Evolutionary conservation across 30 jellyfish, hydroid and myxozoan species (phyloP), one percentile per base, ranked within the genome.

Genomic region (Hydractinia symbiolongicarpus): DNA sequence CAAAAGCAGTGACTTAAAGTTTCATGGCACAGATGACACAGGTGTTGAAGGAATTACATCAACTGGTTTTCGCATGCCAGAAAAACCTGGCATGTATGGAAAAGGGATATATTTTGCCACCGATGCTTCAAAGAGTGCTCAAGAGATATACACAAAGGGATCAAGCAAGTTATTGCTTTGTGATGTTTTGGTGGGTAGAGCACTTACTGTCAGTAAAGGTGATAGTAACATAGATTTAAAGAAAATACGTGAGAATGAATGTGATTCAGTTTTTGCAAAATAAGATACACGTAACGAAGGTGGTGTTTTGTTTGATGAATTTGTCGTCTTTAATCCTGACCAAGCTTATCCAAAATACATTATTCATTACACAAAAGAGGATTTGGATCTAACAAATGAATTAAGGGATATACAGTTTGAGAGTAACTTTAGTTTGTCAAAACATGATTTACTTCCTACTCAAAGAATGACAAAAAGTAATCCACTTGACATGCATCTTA

Each of bases 121-220:
- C 14, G 96, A 87, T 57, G 81, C 96, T 4, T 81, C 91, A n/a
- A 87, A 87, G 60, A 87, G 96, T 82, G 96, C 96, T 7, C 96
- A 81, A 55, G 51, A 13, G 81, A 81, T 81, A 8, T 87, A 87
- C 67, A 87, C 96, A 8, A 87, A 87, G 69, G 89, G 89, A 4
- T 87, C 96, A 7, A 56, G 54, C 55, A 87, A 13, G 88, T 57
- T 87, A 11, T 64, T 87, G 76, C 82, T 81, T 7, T 87, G 96
- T 54, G 91, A 87, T 50, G 96, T 87, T 0, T 55, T 81, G n/a
- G 66, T 87, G 50, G 96, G 96, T 9, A 82, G 73, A 56, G 52
- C 91, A 10, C 30, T 40, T 66, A 67, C 82, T 5, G 91, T 87
- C 19, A 81, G 75, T 8, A 44, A 55, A 64, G 88, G 86, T 15